phyloP scores from a whole-genome alignment of 2,797 vertebrate genomes.

The Staurois parvus region DNA sequence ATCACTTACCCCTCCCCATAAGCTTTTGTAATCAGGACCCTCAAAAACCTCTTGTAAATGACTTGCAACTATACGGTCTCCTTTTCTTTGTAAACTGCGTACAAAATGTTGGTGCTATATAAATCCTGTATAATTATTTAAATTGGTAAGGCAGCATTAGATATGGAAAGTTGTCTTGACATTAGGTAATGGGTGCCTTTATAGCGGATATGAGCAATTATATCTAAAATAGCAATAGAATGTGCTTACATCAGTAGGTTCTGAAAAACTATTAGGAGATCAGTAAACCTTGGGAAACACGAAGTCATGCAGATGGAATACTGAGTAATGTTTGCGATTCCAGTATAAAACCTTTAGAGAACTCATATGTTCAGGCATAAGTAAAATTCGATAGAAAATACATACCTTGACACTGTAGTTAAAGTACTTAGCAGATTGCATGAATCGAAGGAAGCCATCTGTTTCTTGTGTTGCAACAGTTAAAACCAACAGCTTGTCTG shows the following conservation, averaged over 20 bases:
- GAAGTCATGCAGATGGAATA: neutral
- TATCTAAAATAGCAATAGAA: neutral
- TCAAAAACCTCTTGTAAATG: too few relatives aligned
- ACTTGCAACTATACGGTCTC: too few relatives aligned
- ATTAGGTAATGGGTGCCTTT: neutral
- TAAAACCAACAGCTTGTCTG: slow-evolving; percentile 91
- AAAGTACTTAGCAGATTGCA: slow-evolving; percentile 91
- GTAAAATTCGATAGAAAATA: slow-evolving; percentile 33
- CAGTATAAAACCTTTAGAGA: neutral
- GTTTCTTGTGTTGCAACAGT: slow-evolving; percentile 93
- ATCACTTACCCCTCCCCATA: too few relatives aligned
- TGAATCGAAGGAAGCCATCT: slow-evolving; percentile 93
- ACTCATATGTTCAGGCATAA: neutral
- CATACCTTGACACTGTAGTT: slow-evolving; percentile 95
- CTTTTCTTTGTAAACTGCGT: too few relatives aligned
- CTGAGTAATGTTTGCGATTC: neutral
- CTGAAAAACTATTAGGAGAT: neutral
- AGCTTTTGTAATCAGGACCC: too few relatives aligned
- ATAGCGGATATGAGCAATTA: neutral
- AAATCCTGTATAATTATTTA: too few relatives aligned
- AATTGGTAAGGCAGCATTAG: too few relatives aligned
- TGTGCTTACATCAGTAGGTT: neutral
- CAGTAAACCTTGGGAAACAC: neutral
- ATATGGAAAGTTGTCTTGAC: neutral
- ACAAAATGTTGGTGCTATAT: too few relatives aligned